A percentile compares a stretch with the other conserved stretches of the same genome.
phyloP scores from a whole-genome alignment of 2,888 invertebrate species.

The Eupsilia transversa region DNA sequence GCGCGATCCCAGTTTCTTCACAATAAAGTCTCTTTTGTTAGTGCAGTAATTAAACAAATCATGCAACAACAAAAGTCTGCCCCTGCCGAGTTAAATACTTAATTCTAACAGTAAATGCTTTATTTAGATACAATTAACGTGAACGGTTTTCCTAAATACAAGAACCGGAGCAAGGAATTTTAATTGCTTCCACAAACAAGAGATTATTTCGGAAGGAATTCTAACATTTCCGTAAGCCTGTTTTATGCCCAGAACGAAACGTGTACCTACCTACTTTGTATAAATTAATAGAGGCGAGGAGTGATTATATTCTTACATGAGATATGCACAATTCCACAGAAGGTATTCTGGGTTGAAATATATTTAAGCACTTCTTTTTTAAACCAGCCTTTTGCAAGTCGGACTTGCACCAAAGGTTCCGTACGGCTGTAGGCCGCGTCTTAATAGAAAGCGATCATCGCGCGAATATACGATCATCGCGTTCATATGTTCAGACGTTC shows the following conservation, averaged over 20 bases:
- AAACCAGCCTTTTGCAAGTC: no score
- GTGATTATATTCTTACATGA: neutral
- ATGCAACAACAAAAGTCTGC: neutral
- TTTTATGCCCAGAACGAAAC: neutral
- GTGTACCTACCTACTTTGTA: neutral
- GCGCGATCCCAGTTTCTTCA: no score
- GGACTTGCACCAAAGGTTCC: no score
- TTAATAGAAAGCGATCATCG: no score
- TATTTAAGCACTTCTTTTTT: no score
- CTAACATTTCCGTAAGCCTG: neutral
- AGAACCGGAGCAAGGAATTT: conserved; percentile 37
- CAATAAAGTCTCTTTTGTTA: no score
- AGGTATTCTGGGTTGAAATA: no score
- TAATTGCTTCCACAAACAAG: conserved; percentile 58
- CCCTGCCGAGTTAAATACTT: neutral
- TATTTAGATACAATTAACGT: neutral
- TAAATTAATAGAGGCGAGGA: neutral
- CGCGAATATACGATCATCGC: no score
- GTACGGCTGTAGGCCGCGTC: no score
- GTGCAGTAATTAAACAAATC: no score
- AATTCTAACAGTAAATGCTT: neutral
- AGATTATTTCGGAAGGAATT: conserved; percentile 44
- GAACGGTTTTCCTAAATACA: conserved; percentile 1
- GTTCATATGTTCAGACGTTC: no score
- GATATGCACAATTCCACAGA: neutral